Evolutionary conservation across 2,797 vertebrate species (phyloP), one percentile per base, ranked within the genome.

Genomic region (Lycodopsis pacificus): DNA sequence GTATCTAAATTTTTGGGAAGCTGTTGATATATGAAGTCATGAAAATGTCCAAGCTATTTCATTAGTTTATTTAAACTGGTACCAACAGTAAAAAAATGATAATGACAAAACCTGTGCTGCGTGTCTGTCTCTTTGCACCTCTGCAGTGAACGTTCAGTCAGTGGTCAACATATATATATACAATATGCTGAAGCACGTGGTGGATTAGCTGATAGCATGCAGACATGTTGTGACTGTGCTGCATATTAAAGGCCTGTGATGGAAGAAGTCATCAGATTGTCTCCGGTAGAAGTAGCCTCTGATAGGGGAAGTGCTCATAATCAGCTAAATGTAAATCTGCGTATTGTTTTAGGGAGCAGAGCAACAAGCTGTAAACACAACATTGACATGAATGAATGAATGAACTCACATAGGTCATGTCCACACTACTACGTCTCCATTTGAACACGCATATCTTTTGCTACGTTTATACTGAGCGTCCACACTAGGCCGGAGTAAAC

Each of bases 1-100:
- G 91, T 91, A 93, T 95, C 91, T 72, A 86, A 83, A 88, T 92
- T 96, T 96, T 96, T 94, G 94, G 96, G 92, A 92, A 90, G 88
- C 94, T 89, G 2, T 93, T 90, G 4, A 69, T 82, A 67, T 54
- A 78, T 87, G 3, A 87, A 82, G 85, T 93, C 83, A 92, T 90
- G 87, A 92, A 95, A 94, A 95, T 73, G 87, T 93, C 88, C 93
- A 86, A 94, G 93, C 87, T 94, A 94, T 98, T 98, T 98, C 98
- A 93, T 95, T 96, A 93, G 81, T 96, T 94, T 97, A 97, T 95
- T 96, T 96, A 96, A 93, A 92, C 82, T 71, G 80, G 84, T 79
- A 93, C 75, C 71, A 87, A 93, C 85, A 96, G 93, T 96, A 92
- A 62, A 96, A 91, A 86, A 59, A 32, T 46, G 9, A 69, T 71